Base-by-base conservation (phyloP, 2,113 vertebrate genomes). In the Rhombomys opimus region DNA sequence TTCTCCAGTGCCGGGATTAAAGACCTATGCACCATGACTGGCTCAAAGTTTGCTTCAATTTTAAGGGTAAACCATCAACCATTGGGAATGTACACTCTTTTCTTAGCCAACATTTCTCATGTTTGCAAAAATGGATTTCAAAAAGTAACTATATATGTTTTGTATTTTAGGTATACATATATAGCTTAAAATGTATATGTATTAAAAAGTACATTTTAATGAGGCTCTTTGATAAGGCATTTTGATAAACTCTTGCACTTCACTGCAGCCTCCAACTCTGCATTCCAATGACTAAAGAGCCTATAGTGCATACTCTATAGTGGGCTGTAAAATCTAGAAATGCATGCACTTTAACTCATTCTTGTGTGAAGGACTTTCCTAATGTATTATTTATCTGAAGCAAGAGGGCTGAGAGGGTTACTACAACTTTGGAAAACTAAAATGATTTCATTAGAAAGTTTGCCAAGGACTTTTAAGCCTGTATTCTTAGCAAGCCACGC, bases 41-140 rank as follows among this genome's bases (percentile, higher is more conserved):
- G 13, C 61, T 80, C 2, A 18, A 92, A 65, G 91, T 93, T 93
- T 85, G 59, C 65, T 88, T 94, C 20, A 41, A 89, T 92, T 96
- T 96, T 67, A 30, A 87, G 20, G 9, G 54, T 86, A 78, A 78
- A 61, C 10, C 85, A 32, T 9, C 41, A 70, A 91, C 25, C 1
- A 32, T 17, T 91, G 7, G 15, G 52, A 84, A 78, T 78, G 65
- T 88, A 8, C 9, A 80, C 50, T 78, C 7, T 68, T 68, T 87
- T 92, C 14, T 15, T 91, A 91, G 6, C 3, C 32, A 54, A 93
- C 91, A 88, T 68, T 20, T 92, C 80, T 67, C 54, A 86, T 17
- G 35, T 27, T 32, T 87, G 6, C 25, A 57, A 18, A 80, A 57
- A 80, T 57, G 9, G 9, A 20, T 80, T 80, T 80, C 15, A 22